Evolutionary conservation across 53 echinoderm and acorn worm species (phyloP), one percentile per base, ranked within the genome.

Genomic region (Echinometra lucunter): DNA sequence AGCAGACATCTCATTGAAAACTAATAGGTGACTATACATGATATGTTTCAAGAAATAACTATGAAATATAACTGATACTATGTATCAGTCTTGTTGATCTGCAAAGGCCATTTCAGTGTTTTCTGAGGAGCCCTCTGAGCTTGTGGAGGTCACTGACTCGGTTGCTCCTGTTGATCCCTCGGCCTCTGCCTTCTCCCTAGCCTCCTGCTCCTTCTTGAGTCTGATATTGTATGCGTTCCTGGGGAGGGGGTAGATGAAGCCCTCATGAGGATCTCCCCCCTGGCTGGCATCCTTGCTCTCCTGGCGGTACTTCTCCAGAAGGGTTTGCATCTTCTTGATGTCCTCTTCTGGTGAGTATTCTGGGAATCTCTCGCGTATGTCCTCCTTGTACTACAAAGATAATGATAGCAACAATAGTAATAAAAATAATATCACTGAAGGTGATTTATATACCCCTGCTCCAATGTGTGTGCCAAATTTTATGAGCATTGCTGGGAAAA

Each of bases 161-260:
- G 91, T 45, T 37, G n/a, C 57, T 32, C 53, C 80, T 40, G 23
- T 49, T 37, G 45, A 27, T 85, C 30, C 49, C 49, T 49, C 11
- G n/a, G 85, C 45, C 44, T 66, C 91, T 13, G 72, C 78, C 57
- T 56, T 45, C 80, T 92, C 78, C 75, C 55, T 49, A 5, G 49
- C 92, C 80, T 94, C 83, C 45, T 94, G 58, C 94, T 94, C 94
- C 66, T 83, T 83, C 83, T 83, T 66, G 25, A 94, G 45, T 44
- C 94, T 57, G 45, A 57, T 82, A 44, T 94, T 94, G 85, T 94
- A 94, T n/a, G 94, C 94, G n/a, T 94, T 94, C 27, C 94, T 53
- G 42, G 94, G 94, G 27, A 94, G 85, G 44, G 94, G 94, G 85
- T 94, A 94, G 66, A 94, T 94, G 94, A 94, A 94, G 25, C 94